Evolutionary conservation across 1,140 invertebrate genomes (phyloP).

Genomic region (Aporrectodea caliginosa): DNA sequence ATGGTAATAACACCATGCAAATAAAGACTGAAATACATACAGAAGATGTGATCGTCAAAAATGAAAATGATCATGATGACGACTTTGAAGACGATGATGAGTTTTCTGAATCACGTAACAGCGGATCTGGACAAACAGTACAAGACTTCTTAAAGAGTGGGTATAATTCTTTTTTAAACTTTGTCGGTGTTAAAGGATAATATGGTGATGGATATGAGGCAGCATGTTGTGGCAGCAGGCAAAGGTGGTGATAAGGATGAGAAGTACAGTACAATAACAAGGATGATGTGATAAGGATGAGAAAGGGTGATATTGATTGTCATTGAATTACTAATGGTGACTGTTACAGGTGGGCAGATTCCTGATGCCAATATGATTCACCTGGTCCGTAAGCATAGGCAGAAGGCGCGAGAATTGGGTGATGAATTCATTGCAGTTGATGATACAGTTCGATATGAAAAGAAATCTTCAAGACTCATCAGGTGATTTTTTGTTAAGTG

Average conservation of each 20-base stretch:
- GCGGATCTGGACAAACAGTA: slow-evolving; percentile 34
- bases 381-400: slow-evolving; percentile 83
- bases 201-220: neutral
- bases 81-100: slow-evolving; percentile 37
- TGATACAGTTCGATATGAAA: slow-evolving; percentile 57
- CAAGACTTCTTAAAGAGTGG: slow-evolving; percentile 44
- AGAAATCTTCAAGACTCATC: slow-evolving; percentile 50
- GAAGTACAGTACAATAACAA: too few relatives aligned
- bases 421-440: slow-evolving; percentile 72
- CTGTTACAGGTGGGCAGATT: slow-evolving; percentile 71
- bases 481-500: slow-evolving; percentile 41
- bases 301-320: too few relatives aligned
- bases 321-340: slow-evolving; percentile 8
- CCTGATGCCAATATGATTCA: slow-evolving; percentile 95
- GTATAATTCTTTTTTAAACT: slow-evolving; percentile 25
- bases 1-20: neutral
- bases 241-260: too few relatives aligned
- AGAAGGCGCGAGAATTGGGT: slow-evolving; percentile 76
- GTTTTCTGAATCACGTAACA: slow-evolving; percentile 40
- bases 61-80: slow-evolving; percentile 45
- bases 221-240: neutral
- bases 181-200: slow-evolving; percentile 14
- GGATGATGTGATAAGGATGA: too few relatives aligned
- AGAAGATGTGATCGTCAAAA: slow-evolving; percentile 4
- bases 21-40: neutral